These are phyloP conservation scores for Prionailurus bengalensis DNA, from an alignment of 2,113 vertebrate genomes.

Conservation along the genomic window DNA sequence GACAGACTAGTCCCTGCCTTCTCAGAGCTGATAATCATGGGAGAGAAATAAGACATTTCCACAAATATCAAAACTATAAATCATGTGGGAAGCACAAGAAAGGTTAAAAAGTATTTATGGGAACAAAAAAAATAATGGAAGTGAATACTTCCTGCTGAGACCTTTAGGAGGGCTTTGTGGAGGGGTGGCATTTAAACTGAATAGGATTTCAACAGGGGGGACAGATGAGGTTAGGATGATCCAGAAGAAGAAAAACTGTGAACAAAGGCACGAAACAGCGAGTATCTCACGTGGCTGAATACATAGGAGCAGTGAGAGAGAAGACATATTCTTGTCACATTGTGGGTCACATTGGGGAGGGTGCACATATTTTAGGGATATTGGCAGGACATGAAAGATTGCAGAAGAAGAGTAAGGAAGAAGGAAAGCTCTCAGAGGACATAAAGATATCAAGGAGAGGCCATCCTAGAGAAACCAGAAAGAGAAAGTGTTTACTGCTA, in stretches of 20 bases:
- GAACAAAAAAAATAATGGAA: conserved; percentile 63
- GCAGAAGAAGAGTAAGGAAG: neutral
- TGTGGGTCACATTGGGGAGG: neutral
- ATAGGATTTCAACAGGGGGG: conserved; percentile 52
- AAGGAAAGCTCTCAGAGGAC: neutral
- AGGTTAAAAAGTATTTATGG: conserved; percentile 69
- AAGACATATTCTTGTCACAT: neutral
- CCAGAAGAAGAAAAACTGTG: conserved; percentile 3
- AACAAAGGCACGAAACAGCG: neutral
- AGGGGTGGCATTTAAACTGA: conserved; percentile 55
- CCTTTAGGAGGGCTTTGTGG: conserved; percentile 49
- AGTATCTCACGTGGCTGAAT: neutral
- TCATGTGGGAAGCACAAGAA: conserved; percentile 40
- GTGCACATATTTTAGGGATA: neutral
- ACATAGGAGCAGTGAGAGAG: neutral
- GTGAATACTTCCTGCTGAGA: conserved; percentile 42
- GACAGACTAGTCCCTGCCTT: neutral
- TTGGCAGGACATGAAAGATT: neutral
- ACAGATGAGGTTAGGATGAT: conserved; percentile 46
- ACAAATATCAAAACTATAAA: conserved; percentile 73
- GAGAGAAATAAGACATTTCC: conserved; percentile 53
- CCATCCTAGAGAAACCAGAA: neutral
- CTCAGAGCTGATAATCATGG: neutral
- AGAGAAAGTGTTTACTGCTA: neutral
- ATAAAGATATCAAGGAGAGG: neutral